A percentile compares a stretch with the other conserved stretches of the same genome.
phyloP scores from a whole-genome alignment of 2,888 invertebrate species.

The Crioceris asparagi region DNA sequence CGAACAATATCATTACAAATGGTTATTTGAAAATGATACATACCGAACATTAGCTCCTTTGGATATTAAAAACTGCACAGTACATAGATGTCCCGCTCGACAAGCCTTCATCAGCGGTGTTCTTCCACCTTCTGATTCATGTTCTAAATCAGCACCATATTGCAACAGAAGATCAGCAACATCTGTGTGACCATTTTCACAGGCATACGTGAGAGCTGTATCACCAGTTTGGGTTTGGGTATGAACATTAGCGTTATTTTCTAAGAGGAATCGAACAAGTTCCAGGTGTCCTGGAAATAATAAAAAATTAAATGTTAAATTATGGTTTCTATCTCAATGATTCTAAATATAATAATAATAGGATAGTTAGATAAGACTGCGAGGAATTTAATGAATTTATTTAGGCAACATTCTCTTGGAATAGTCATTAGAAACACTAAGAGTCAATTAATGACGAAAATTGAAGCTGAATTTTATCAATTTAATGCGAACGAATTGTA shows the following conservation, averaged over 20 bases:
- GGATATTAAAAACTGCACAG: conserved; percentile 88
- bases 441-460: no score
- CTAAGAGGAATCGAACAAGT: conserved; percentile 76
- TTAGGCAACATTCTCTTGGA: not conserved
- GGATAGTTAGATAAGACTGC: no score
- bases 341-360: not conserved
- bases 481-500: no score
- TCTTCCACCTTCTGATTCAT: conserved; percentile 89
- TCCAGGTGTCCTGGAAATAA: no score
- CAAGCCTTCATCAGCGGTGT: conserved; percentile 99
- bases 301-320: no score
- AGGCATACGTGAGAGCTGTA: conserved; percentile 80
- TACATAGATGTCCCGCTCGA: conserved; percentile 89
- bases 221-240: conserved; percentile 76
- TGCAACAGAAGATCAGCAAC: conserved; percentile 87
- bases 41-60: conserved; percentile 41
- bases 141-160: conserved; percentile 86
- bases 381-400: not conserved
- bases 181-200: conserved; percentile 97
- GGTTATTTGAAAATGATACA: not conserved
- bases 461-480: no score
- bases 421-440: conserved; percentile 13
- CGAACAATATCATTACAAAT: no score
- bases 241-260: conserved; percentile 81
- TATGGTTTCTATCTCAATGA: no score